Evolutionary conservation across 2,888 invertebrate species (phyloP).

Genomic region (Carabus problematicus): DNA sequence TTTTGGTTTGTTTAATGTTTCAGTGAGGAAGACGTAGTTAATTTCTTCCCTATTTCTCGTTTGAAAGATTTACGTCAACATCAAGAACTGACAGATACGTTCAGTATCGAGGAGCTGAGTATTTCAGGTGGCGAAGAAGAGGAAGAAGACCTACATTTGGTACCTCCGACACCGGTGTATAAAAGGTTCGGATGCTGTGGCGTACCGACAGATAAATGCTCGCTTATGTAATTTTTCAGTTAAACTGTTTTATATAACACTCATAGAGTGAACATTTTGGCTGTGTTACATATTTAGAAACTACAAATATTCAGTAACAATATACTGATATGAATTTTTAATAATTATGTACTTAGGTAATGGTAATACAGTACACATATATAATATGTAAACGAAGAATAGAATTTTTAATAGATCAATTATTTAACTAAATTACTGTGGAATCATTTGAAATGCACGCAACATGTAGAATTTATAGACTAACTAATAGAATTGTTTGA

Average conservation of each 20-base stretch:
- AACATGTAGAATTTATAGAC: too few relatives aligned
- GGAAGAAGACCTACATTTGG: constrained; percentile 59
- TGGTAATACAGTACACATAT: too few relatives aligned
- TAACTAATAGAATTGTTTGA: too few relatives aligned
- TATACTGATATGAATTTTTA: too few relatives aligned
- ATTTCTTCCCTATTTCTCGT: constrained; percentile 62
- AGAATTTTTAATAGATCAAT: too few relatives aligned
- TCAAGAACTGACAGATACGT: constrained; percentile 66
- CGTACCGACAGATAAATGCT: constrained; percentile 39
- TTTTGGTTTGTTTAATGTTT: constrained; percentile 32
- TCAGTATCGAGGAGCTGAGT: constrained; percentile 69
- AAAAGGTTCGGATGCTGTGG: constrained; percentile 58
- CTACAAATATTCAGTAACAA: too few relatives aligned
- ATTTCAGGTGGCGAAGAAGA: constrained; percentile 62
- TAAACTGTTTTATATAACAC: constrained; percentile 24
- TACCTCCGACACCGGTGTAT: constrained; percentile 58
- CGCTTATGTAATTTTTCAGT: constrained; percentile 39
- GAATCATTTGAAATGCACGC: too few relatives aligned
- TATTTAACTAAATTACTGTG: too few relatives aligned
- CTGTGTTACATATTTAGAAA: constrained; percentile 27
- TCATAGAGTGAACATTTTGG: constrained; percentile 37
- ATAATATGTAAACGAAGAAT: too few relatives aligned
- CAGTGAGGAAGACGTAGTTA: constrained; percentile 63
- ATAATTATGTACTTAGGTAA: too few relatives aligned
- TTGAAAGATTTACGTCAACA: constrained; percentile 57